Base-by-base conservation (phyloP, 2,797 vertebrate species). In the Enteromius radiatus region DNA sequence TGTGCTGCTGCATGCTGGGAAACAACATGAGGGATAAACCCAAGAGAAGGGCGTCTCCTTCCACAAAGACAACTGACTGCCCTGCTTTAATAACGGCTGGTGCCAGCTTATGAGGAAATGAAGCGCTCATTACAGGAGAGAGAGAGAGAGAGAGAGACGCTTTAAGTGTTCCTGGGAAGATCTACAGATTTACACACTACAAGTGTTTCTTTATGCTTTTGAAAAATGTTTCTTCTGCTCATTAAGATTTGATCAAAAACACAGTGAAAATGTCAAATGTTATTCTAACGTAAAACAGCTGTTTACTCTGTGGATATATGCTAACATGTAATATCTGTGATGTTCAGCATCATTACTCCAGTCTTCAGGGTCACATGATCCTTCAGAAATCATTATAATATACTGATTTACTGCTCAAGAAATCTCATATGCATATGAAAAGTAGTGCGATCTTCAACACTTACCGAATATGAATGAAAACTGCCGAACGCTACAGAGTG, bases 21-120 rank as follows among this genome's bases (percentile, higher is more conserved):
- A 80, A 80, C 59, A 49, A 77, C 78, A 70, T 21, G 8, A 59
- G 4, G 38, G 19, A 54, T 43, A n/a, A 71, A 61, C 38, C 78
- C 38, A 4, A 33, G 78, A 80, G 71, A 75, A 75, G 52, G 52
- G 17, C 47, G 76, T 38, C 64, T 28, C 65, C 71, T 33, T 33
- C 26, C 26, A 52, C 5, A 2, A 73, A 54, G 28, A 33, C 70
- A 54, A 33, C 26, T 19, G 9, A 73, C 26, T 21, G 70, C 19
- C 70, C 49, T 33, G 31, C 21, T 74, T 56, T 74, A 74, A 54
- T 43, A 28, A 76, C 5, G 9, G n/a, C 67, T 69, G 67, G n/a
- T 69, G 67, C 67, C 67, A 43, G 7, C 15, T 23, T 45, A 26
- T 69, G 67, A 69, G 67, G 74, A 76, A 73, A 54, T 33, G 10